These are phyloP conservation scores for Pontoporia blainvillei DNA, from an alignment of 2,113 vertebrate species.

Conservation along the genomic window DNA sequence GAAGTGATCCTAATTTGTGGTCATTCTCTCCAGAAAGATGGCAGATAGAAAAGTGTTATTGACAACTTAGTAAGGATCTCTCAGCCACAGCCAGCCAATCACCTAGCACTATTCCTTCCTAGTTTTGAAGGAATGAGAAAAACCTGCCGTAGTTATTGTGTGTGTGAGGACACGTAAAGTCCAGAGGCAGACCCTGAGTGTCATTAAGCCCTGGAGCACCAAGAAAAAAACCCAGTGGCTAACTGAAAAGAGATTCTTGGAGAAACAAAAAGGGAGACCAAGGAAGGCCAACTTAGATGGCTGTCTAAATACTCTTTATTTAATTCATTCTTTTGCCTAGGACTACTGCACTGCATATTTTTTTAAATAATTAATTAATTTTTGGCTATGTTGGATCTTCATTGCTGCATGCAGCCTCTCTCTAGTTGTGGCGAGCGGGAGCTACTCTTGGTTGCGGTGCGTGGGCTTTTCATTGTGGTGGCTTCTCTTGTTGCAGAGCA, in stretches of 20 bases:
- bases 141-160: neutral
- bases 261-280: neutral
- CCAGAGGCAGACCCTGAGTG: neutral
- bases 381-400: too few species aligned
- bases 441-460: too few species aligned
- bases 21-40: neutral
- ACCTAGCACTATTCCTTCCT: neutral
- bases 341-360: neutral
- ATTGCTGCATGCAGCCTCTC: accelerated
- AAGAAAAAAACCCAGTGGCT: neutral
- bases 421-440: accelerated
- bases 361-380: neutral
- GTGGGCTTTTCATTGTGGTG: too few species aligned
- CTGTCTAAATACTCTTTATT: neutral
- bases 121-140: neutral
- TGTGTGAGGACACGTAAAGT: neutral
- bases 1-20: neutral
- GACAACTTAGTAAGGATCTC: neutral
- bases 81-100: neutral
- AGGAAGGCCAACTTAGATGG: neutral
- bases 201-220: neutral
- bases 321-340: neutral
- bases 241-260: neutral
- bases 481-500: too few species aligned
- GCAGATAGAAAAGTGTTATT: neutral